Evolutionary conservation across 2,888 invertebrate species (phyloP), one percentile per base, ranked within the genome.

Genomic region (Theodoxus fluviatilis): DNA sequence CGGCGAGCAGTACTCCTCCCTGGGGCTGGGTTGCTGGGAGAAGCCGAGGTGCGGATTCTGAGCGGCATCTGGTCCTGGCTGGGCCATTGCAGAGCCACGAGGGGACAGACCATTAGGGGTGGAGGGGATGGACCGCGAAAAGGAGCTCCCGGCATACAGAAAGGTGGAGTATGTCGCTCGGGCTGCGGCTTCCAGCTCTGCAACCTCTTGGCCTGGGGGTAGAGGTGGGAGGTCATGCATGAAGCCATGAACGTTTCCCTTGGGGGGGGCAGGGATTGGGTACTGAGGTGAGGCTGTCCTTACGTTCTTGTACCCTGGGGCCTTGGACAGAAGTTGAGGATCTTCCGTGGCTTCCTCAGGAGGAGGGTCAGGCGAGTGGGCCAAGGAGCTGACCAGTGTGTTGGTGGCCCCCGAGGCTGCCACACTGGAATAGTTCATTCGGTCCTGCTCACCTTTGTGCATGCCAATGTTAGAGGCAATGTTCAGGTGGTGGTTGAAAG

Each of bases 81-180:
- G n/a, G n/a, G n/a, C n/a, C n/a, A n/a, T n/a, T n/a, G n/a, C 75
- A 73, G 61, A 73, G 73, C 22, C 76, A 73, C 40, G 70, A 71
- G 25, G 78, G 75, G 57, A 71, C 55, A 22, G 25, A 15, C 43
- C 43, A 68, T 2, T 49, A 69, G n/a, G 38, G 67, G 22, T 37
- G 69, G 28, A 52, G 28, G 55, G 59, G 35, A 38, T 43, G 49
- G 59, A n/a, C n/a, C n/a, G n/a, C n/a, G n/a, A 40, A 68, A 40
- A n/a, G 47, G 35, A 40, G 72, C 72, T 64, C 74, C 70, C 37
- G 74, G 72, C 69, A 78, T 75, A n/a, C 73, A 70, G 64, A 70
- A 71, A 49, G 61, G 66, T 64, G 95, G 91, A 87, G 95, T 96
- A 0, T 95, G 18, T 95, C 0, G 95, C 95, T 72, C 95, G 95